These are phyloP conservation scores for Drosophila siamana DNA, from an alignment of 2,888 invertebrate species.

Conservation along the genomic window DNA sequence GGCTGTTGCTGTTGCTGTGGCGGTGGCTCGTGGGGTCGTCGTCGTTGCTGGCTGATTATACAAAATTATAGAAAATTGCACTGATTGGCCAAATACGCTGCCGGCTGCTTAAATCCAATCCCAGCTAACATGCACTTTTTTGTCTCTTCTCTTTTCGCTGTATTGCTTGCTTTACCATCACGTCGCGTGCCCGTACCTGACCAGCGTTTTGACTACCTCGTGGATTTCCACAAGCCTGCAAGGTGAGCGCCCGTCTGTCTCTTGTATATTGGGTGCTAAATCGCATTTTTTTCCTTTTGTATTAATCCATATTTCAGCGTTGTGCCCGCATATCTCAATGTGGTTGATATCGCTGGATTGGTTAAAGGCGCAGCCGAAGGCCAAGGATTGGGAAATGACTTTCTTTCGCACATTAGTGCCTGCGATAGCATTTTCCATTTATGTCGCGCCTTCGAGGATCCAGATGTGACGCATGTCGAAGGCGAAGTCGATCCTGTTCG, in stretches of 20 bases:
- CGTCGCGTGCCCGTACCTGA: conserved; percentile 99
- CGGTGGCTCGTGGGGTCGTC: conserved; percentile 46
- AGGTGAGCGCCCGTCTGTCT: conserved; percentile 89
- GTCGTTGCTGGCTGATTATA: conserved; percentile 62
- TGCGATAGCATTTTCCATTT: conserved; percentile 99
- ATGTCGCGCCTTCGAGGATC: conserved; percentile 98
- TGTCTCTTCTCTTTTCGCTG: neutral
- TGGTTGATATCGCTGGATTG: conserved; percentile 99
- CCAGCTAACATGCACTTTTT: conserved; percentile 58
- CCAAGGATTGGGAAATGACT: conserved; percentile 96
- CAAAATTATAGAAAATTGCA: conserved; percentile 84
- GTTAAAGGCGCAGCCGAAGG: conserved; percentile 99
- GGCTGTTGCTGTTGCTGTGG: neutral
- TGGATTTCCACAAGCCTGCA: conserved; percentile 96
- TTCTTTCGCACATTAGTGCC: conserved; percentile 98
- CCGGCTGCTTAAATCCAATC: conserved; percentile 35
- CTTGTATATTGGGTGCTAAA: conserved; percentile 32
- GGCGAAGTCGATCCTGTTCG: conserved; percentile 99
- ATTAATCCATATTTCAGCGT: conserved; percentile 88
- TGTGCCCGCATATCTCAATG: conserved; percentile 98
- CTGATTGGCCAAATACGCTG: conserved; percentile 72
- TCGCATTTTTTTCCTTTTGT: neutral
- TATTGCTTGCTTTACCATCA: conserved; percentile 85
- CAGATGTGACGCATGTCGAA: conserved; percentile 98
- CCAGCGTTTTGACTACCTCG: conserved; percentile 95